Evolutionary conservation across 2,888 invertebrate genomes (phyloP), one percentile per base, ranked within the genome.

Genomic region (Druceiella hillmani): DNA sequence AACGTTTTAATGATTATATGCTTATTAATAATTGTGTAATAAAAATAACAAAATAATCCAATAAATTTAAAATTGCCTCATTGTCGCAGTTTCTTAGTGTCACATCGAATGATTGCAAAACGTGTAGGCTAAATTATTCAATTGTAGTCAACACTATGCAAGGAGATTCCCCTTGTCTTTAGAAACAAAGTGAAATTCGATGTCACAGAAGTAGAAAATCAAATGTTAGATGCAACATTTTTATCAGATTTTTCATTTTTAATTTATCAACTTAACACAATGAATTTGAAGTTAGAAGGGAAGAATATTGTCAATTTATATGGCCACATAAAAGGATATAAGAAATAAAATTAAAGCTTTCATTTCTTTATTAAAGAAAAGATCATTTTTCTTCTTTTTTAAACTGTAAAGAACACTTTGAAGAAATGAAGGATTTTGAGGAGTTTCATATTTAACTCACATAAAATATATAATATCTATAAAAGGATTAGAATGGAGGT

Each of bases 211-310:
- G n/a, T n/a, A n/a, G n/a, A n/a, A n/a, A n/a, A n/a, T n/a, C n/a
- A n/a, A n/a, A n/a, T n/a, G n/a, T n/a, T 38, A 42, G 37, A 43
- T 40, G 33, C 41, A 30, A 13, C 44, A 43, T 37, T 46, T 45
- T 26, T 45, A 41, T 22, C 22, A 34, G 22, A 13, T 17, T 31
- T 40, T 31, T 29, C 35, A 24, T 40, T 40, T 39, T 41, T 46
- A 34, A 44, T 36, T 31, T 38, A 44, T 29, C 30, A 44, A 30
- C 37, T 45, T 32, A 40, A 40, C 36, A 33, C 33, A 38, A 38
- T 38, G 24, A 36, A 40, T 41, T 36, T 43, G 16, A 31, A 43
- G 43, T 34, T 29, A 41, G 34, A 41, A 33, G 34, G 38, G 34
- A n/a, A n/a, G n/a, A n/a, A n/a, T n/a, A n/a, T 33, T 38, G 33